phyloP scores from a whole-genome alignment of 92 coral and sea anemone genomes.

The Porites cylindrica region DNA sequence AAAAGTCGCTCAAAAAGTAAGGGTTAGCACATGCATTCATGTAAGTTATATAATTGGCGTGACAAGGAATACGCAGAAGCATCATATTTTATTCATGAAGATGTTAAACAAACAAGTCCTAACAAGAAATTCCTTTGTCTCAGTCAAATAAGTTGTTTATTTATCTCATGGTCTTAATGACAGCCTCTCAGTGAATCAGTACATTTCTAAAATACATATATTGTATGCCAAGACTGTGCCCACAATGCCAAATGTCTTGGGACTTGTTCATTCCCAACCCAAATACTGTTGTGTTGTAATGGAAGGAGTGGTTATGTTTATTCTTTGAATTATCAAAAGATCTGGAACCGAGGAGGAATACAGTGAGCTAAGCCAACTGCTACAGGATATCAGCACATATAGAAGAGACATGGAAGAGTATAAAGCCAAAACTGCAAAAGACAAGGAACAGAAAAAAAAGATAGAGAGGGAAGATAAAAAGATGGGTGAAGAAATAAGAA shows the following conservation, averaged over 20 bases:
- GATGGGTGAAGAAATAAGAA: too few species aligned
- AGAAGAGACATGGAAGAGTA: too few species aligned
- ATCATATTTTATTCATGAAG: slow-evolving; percentile 7
- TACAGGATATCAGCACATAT: too few species aligned
- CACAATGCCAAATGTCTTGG: slow-evolving; percentile 8
- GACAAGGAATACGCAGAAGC: slow-evolving; percentile 7
- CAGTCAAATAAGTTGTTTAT: slow-evolving; percentile 14
- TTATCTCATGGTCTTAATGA: slow-evolving; percentile 16
- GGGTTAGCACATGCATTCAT: slow-evolving; percentile 20
- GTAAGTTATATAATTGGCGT: not conserved
- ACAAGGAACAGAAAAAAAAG: too few species aligned
- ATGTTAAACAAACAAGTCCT: slow-evolving; percentile 14
- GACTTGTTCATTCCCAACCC: slow-evolving; percentile 21
- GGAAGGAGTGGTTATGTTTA: not conserved
- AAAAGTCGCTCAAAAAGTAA: slow-evolving; percentile 23
- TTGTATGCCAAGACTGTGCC: slow-evolving; percentile 17
- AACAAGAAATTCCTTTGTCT: slow-evolving; percentile 12
- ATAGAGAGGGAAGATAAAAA: too few species aligned
- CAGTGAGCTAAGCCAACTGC: too few species aligned
- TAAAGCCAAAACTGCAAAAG: too few species aligned
- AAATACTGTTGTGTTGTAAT: not conserved
- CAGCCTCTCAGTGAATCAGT: slow-evolving; percentile 23
- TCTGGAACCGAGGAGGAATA: too few species aligned
- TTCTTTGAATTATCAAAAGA: slow-evolving; percentile 2
- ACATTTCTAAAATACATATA: slow-evolving; percentile 9